A percentile compares a stretch with the other conserved stretches of the same genome.
Evolutionary conservation across 2,797 vertebrate genomes (phyloP).

Genomic region (Sebastes iracundus): DNA sequence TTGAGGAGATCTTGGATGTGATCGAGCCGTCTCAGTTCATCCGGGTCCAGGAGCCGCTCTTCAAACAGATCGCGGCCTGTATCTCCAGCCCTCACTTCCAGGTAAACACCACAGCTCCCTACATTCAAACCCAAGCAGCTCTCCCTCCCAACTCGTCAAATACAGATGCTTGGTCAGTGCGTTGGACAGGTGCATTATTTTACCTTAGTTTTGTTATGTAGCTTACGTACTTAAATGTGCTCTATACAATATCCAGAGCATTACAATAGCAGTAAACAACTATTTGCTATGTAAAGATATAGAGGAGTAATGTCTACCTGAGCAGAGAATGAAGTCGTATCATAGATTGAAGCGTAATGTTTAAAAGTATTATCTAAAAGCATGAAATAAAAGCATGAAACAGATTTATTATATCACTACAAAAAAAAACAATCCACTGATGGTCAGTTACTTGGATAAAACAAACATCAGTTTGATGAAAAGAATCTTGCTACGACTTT

Average conservation of each 20-base stretch:
- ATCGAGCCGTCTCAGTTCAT: constrained; percentile 95
- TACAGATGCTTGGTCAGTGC: too few relatives aligned
- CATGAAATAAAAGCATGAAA: too few relatives aligned
- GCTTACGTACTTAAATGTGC: too few relatives aligned
- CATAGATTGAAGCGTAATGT: background rate
- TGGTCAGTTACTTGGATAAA: background rate
- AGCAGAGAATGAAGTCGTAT: too few relatives aligned
- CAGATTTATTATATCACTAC: background rate
- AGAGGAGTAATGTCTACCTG: too few relatives aligned
- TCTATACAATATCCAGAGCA: too few relatives aligned
- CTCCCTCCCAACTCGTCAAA: too few relatives aligned
- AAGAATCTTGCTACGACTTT: background rate
- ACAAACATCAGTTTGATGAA: background rate
- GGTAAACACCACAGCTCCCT: constrained; percentile 52
- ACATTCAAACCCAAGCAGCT: background rate
- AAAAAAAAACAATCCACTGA: background rate
- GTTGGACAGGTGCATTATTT: background rate
- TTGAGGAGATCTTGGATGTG: constrained; percentile 94
- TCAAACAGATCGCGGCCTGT: constrained; percentile 92
- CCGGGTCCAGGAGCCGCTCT: constrained; percentile 92
- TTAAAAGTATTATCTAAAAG: background rate
- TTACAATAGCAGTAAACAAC: too few relatives aligned
- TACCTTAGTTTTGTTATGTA: background rate
- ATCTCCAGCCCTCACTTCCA: constrained; percentile 96
- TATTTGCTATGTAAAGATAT: too few relatives aligned